These are phyloP conservation scores for Perizoma flavofasciatum DNA, from an alignment of 2,888 invertebrate species.

Conservation along the genomic window DNA sequence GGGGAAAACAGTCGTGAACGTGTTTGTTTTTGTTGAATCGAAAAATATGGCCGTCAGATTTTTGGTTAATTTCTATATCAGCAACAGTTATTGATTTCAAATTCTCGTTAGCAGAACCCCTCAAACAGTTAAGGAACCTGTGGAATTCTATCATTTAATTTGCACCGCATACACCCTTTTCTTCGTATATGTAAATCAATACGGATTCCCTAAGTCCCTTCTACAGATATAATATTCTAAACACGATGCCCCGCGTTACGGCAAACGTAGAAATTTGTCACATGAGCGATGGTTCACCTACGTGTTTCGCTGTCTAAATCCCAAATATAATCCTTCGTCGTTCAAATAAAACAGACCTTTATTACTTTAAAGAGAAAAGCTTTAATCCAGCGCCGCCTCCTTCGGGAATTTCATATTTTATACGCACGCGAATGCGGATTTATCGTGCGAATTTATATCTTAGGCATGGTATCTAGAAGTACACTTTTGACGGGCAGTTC, in stretches of 20 bases:
- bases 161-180: conserved; percentile 50
- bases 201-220: conserved; percentile 63
- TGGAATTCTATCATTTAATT: conserved; percentile 42
- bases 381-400: conserved; percentile 72
- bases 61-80: too few species aligned
- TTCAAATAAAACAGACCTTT: conserved; percentile 82
- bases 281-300: conserved; percentile 84
- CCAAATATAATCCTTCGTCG: conserved; percentile 77
- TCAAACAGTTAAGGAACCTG: conserved; percentile 21
- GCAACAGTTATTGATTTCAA: too few species aligned
- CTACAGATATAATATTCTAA: conserved; percentile 78
- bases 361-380: conserved; percentile 81
- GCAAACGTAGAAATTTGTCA: conserved; percentile 84
- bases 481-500: conserved; percentile 63
- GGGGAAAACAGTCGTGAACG: too few species aligned
- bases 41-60: too few species aligned
- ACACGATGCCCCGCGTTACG: conserved; percentile 80
- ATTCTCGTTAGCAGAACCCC: not conserved
- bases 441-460: conserved; percentile 78
- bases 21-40: too few species aligned
- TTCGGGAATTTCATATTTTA: conserved; percentile 73
- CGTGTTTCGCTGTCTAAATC: conserved; percentile 81
- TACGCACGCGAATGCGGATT: conserved; percentile 63
- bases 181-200: conserved; percentile 75
- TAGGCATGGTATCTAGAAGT: conserved; percentile 72